Base-by-base conservation (phyloP, 2,113 vertebrate species). In the Anhinga rufa region DNA sequence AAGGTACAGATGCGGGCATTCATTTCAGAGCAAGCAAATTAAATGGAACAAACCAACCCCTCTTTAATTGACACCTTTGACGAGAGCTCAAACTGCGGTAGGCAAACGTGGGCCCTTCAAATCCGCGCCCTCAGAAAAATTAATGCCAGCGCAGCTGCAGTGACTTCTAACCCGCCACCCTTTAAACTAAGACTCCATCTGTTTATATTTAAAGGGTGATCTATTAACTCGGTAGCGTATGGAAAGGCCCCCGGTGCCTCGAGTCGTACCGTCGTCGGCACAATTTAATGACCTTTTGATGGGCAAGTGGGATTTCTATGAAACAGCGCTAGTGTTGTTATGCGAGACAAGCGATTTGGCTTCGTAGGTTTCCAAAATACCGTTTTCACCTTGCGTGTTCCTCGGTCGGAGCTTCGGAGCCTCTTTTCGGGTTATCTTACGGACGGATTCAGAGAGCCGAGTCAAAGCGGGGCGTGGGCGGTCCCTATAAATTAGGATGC, bases 1-100 rank as follows among this genome's bases (percentile, higher is more conserved):
- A 99, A 99, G 99, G 99, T 99, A 98, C 48, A n/a, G 90, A 78
- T 29, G 57, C 17, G 57, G 65, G 25, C n/a, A 13, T 12, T 29
- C 14, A 2, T 58, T 48, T 85, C 29, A 60, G 82, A 78, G 52
- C 91, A 57, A 65, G 9, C 22, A 17, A 90, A 93, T 71, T 21
- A 36, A 88, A 31, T 1, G 12, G 77, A 83, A 77, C 54, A 46
- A 68, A 88, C 1, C 48, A 55, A 85, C 10, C 17, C 18, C 87
- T 32, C 11, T 62, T 84, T 94, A 86, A 31, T 3, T 29, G 80
- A 46, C 38, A 38, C 55, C 17, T 91, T 61, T 62, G 34, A 40
- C 3, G 25, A 25, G 74, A 84, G 25, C 60, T 91, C 57, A 31
- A 10, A 62, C 42, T 21, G 80, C 38, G 6, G 36, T 26, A 54